These are phyloP conservation scores for Cherax destructor DNA, from an alignment of 1,140 invertebrate species.

Conservation along the genomic window DNA sequence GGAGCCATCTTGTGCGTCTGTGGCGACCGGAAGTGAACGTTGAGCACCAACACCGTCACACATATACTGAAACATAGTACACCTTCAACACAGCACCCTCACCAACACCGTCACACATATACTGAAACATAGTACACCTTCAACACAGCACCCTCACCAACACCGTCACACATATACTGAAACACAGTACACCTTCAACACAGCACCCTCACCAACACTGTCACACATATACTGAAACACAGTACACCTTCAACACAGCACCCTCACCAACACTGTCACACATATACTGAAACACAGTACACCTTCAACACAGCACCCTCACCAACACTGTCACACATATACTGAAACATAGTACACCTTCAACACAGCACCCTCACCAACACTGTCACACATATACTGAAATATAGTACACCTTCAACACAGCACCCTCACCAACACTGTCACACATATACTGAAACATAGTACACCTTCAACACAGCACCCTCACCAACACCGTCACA, in stretches of 20 bases:
- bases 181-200: too few species aligned
- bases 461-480: neutral
- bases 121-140: too few species aligned
- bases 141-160: too few species aligned
- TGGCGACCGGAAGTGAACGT: conserved; percentile 95
- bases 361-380: neutral
- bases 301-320: too few species aligned
- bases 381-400: too few species aligned
- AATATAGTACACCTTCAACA: too few species aligned
- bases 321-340: conserved; percentile 83
- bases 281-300: too few species aligned
- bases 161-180: too few species aligned
- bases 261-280: neutral
- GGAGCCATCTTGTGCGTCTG: conserved; percentile 96
- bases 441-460: conserved; percentile 79
- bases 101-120: neutral
- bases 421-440: conserved; percentile 83
- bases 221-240: conserved; percentile 78
- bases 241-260: neutral
- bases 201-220: conserved; percentile 83
- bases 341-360: conserved; percentile 73
- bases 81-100: neutral
- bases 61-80: conserved; percentile 76
- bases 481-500: neutral
- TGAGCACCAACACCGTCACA: conserved; percentile 83